phyloP scores from a whole-genome alignment of 2,113 vertebrate genomes.

The Phoxinus phoxinus region DNA sequence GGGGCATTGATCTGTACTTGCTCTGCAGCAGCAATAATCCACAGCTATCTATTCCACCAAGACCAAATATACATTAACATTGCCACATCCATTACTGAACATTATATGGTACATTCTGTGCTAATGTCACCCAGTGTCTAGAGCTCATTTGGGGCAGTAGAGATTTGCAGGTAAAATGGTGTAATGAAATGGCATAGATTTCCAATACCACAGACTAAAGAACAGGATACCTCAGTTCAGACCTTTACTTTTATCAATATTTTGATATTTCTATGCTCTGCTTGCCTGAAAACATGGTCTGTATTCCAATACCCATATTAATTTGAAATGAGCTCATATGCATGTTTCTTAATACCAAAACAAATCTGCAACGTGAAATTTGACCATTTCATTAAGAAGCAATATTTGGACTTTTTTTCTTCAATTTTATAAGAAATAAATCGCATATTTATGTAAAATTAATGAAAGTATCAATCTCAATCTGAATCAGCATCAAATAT shows the following conservation, averaged over 20 bases:
- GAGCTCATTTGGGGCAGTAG: background rate
- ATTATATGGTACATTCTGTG: background rate
- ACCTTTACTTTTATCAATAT: conserved; percentile 19
- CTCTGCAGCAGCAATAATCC: too few species aligned
- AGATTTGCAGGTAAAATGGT: background rate
- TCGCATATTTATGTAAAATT: too few species aligned
- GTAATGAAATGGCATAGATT: conserved; percentile 12
- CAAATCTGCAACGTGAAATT: background rate
- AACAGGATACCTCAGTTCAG: background rate
- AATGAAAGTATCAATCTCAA: background rate
- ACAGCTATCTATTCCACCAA: too few species aligned
- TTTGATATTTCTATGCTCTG: background rate
- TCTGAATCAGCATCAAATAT: background rate
- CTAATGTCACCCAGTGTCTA: background rate
- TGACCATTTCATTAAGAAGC: background rate
- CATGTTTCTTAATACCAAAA: background rate
- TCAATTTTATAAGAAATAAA: too few species aligned
- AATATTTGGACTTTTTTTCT: background rate
- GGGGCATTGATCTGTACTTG: too few species aligned
- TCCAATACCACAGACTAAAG: conserved; percentile 1
- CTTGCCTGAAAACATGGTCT: background rate
- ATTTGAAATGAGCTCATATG: background rate
- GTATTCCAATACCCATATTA: background rate
- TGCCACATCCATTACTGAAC: background rate
- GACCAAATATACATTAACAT: too few species aligned